phyloP scores from a whole-genome alignment of 2,797 vertebrate species.

The Manis crassicaudata region DNA sequence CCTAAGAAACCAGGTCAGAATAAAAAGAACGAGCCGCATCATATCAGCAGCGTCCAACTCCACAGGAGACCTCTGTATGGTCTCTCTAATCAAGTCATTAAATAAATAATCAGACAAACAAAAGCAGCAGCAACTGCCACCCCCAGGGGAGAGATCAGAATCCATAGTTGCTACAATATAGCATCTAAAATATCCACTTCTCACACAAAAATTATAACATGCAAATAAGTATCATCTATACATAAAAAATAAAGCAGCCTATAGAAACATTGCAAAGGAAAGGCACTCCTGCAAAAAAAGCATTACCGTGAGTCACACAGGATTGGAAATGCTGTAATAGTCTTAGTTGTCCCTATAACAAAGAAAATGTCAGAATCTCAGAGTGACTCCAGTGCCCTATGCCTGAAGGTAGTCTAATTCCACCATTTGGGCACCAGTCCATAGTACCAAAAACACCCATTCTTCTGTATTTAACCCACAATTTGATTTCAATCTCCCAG shows the following conservation, averaged over 20 bases:
- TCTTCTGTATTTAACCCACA: conserved; percentile 8
- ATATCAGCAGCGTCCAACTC: neutral
- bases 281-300: neutral
- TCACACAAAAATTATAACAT: neutral
- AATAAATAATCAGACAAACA: neutral
- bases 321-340: neutral
- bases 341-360: neutral
- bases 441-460: neutral
- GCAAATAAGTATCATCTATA: neutral
- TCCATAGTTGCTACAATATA: neutral
- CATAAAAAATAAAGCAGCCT: neutral
- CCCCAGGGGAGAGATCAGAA: neutral
- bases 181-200: neutral
- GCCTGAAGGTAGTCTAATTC: neutral
- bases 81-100: neutral
- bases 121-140: neutral
- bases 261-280: neutral
- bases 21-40: neutral
- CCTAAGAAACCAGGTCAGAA: neutral
- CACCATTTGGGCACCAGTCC: neutral
- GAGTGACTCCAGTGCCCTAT: neutral
- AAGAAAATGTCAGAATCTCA: neutral
- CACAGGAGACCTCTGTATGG: neutral
- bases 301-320: neutral
- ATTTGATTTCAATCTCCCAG: neutral